phyloP scores from a whole-genome alignment of 2,113 vertebrate genomes.

The Urocolius indicus region DNA sequence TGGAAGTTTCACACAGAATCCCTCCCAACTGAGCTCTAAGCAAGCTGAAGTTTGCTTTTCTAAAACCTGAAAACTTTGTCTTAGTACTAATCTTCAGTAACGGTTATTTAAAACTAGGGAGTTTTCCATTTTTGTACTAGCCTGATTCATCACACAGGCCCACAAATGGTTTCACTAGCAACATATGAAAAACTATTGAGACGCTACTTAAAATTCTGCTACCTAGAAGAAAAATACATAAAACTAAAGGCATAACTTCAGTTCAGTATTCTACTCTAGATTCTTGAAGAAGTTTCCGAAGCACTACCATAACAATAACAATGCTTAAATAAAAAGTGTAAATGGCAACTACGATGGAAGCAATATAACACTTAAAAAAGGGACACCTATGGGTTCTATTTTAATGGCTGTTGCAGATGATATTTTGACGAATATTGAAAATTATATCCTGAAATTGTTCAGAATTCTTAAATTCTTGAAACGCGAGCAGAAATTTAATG shows the following conservation, averaged over 20 bases:
- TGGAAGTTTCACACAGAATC: not conserved
- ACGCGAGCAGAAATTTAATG: not conserved
- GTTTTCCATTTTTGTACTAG: not conserved
- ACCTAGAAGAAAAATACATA: not conserved
- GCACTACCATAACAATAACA: not conserved
- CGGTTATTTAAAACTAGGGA: not conserved
- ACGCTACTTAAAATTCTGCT: not conserved
- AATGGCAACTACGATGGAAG: not conserved
- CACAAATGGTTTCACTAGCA: not conserved
- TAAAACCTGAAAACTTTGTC: not conserved
- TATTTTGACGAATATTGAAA: not conserved
- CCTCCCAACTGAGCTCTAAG: not conserved
- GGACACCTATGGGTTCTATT: not conserved
- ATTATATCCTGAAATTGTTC: not conserved
- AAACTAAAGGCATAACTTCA: not conserved
- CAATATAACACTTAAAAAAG: not conserved
- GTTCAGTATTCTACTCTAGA: not conserved
- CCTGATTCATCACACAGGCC: not conserved
- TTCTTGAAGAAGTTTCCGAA: not conserved
- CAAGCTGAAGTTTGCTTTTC: not conserved
- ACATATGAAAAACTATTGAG: not conserved
- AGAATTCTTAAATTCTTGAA: conserved; percentile 15
- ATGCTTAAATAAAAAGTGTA: not conserved
- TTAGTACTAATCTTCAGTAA: not conserved
- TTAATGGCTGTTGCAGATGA: not conserved